Evolutionary conservation across 2,888 invertebrate genomes (phyloP).

Genomic region (Ochropleura plecta): DNA sequence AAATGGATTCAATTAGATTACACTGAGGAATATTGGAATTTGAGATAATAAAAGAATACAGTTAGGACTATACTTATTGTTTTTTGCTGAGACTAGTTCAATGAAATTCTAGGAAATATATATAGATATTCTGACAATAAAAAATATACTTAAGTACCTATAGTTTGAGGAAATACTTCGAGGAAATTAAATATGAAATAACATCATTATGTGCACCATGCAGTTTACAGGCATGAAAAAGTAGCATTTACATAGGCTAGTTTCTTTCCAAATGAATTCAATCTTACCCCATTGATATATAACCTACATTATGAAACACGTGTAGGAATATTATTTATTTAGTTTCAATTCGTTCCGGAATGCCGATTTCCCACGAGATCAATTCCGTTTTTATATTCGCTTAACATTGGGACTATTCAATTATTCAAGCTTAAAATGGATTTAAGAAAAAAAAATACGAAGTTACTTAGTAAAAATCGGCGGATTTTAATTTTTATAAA

Average conservation of each 20-base stretch:
- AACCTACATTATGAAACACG: constrained; percentile 31
- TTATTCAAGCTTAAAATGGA: constrained; percentile 56
- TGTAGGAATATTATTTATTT: constrained; percentile 39
- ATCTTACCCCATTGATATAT: constrained; percentile 12
- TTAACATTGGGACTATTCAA: constrained; percentile 45
- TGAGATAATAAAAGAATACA: constrained; percentile 14
- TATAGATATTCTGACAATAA: neutral
- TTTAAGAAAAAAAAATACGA: constrained; percentile 53
- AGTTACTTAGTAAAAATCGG: constrained; percentile 36
- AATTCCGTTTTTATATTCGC: constrained; percentile 47
- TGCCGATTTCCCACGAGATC: constrained; percentile 62
- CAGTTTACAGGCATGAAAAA: neutral
- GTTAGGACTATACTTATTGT: neutral
- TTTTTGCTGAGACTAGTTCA: neutral
- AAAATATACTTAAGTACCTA: neutral
- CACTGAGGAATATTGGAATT: constrained; percentile 10
- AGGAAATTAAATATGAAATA: neutral
- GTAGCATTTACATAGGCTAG: fast-evolving
- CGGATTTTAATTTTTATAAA: constrained; percentile 49
- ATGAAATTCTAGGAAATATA: constrained; percentile 2
- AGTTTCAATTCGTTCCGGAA: constrained; percentile 41
- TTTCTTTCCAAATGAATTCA: neutral
- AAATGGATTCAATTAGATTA: constrained; percentile 25
- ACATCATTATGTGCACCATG: neutral
- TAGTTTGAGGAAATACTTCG: neutral